Conservation (phyloP, 2,797 vertebrate genomes). For the Karalla daura region DNA sequence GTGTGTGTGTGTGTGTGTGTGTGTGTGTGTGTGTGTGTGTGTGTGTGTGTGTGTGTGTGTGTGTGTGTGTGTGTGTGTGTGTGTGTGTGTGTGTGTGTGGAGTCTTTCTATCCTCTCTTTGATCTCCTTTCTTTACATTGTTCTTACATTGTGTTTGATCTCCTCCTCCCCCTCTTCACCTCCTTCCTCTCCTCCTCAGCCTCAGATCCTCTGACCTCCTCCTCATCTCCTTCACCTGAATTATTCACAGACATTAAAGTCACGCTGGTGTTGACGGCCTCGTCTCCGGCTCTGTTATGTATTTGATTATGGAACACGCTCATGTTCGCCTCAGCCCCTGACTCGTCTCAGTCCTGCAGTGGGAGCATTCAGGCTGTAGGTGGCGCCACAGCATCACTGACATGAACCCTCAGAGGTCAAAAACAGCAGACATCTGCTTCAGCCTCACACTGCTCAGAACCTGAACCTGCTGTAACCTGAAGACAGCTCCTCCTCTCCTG, state of each 20-base stretch:
- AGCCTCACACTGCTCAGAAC: too few relatives aligned
- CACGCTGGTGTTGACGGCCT: conserved; percentile 59
- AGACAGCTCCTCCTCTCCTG: too few relatives aligned
- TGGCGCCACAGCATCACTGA: too few relatives aligned
- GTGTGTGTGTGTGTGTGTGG: neutral
- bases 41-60: neutral
- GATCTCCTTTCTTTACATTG: neutral
- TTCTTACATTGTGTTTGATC: accelerated
- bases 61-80: neutral
- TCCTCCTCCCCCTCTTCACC: neutral
- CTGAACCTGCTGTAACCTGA: too few relatives aligned
- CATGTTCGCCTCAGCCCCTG: neutral
- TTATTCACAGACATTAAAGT: conserved; percentile 71
- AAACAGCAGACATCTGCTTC: too few relatives aligned
- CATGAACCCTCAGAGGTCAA: too few relatives aligned
- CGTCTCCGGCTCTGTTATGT: conserved; percentile 57
- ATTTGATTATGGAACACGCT: conserved; percentile 43
- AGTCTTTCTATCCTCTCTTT: neutral
- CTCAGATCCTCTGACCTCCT: neutral
- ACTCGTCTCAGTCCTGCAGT: too few relatives aligned
- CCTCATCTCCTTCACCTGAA: conserved; percentile 38
- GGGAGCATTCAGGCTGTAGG: too few relatives aligned
- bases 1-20: neutral
- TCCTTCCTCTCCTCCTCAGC: neutral
- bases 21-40: neutral